Conservation (phyloP, 2,797 vertebrate species). For the Sciaenops ocellatus region DNA sequence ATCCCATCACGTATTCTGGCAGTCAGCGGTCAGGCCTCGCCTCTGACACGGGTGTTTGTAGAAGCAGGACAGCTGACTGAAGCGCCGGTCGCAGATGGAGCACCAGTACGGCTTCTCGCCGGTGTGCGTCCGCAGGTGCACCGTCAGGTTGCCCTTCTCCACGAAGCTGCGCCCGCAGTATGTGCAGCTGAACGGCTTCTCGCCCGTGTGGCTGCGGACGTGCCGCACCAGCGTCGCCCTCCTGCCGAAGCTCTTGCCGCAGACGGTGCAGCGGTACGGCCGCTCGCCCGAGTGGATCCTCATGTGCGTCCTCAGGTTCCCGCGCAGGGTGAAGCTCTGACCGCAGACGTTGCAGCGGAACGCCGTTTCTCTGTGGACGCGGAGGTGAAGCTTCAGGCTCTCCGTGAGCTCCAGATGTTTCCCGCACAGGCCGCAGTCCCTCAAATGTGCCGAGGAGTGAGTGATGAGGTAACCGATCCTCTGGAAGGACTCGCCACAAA, state of each 20-base stretch:
- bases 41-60: constrained; percentile 61
- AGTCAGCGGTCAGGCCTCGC: neutral
- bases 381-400: constrained; percentile 45
- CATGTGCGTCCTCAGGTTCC: constrained; percentile 63
- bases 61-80: constrained; percentile 62
- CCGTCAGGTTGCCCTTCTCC: constrained; percentile 63
- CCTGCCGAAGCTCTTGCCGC: constrained; percentile 58
- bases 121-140: constrained; percentile 63
- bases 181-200: constrained; percentile 61
- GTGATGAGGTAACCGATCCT: constrained; percentile 16
- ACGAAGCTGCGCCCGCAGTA: constrained; percentile 58
- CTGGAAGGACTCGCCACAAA: constrained; percentile 50
- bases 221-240: constrained; percentile 59
- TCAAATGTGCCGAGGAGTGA: constrained; percentile 2
- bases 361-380: constrained; percentile 24
- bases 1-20: neutral
- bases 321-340: constrained; percentile 51
- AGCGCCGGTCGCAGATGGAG: constrained; percentile 47
- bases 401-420: constrained; percentile 24
- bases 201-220: constrained; percentile 63
- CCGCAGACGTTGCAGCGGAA: constrained; percentile 58
- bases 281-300: constrained; percentile 65
- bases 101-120: constrained; percentile 62
- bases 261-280: constrained; percentile 55
- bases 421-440: constrained; percentile 53